These are phyloP conservation scores for Thecocarcelia acutangulata DNA, from an alignment of 2,888 invertebrate species.

Conservation along the genomic window DNA sequence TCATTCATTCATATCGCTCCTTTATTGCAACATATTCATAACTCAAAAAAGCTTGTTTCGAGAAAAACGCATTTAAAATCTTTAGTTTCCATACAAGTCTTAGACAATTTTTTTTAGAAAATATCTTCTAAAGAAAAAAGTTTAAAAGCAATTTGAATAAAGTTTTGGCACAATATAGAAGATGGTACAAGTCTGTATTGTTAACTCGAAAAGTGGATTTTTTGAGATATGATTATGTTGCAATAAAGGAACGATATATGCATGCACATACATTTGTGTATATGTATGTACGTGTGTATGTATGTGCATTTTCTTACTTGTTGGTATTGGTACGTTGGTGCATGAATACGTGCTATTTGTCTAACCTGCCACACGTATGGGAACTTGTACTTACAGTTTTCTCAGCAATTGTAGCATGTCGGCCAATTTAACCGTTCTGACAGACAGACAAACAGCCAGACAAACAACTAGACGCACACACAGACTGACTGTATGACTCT, in stretches of 20 bases:
- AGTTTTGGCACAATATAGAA: too few species aligned
- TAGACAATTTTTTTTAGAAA: too few species aligned
- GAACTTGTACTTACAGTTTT: conserved; percentile 24
- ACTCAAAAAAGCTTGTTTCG: too few species aligned
- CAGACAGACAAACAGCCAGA: conserved; percentile 2
- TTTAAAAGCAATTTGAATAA: too few species aligned
- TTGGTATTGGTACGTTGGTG: conserved; percentile 45
- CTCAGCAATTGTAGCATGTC: conserved; percentile 42
- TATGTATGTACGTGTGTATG: not conserved
- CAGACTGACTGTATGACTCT: conserved; percentile 59
- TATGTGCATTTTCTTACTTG: conserved; percentile 3
- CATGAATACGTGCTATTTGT: conserved; percentile 58
- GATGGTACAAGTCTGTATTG: too few species aligned
- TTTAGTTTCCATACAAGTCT: too few species aligned
- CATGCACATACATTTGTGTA: not conserved
- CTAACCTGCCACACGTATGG: conserved; percentile 54
- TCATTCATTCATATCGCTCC: not conserved
- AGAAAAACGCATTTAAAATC: too few species aligned
- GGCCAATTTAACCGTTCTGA: conserved; percentile 43
- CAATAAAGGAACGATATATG: too few species aligned
- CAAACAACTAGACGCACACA: conserved; percentile 4
- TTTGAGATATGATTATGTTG: too few species aligned
- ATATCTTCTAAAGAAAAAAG: too few species aligned
- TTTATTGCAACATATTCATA: too few species aligned
- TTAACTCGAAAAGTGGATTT: too few species aligned